A percentile compares a stretch with the other conserved stretches of the same genome.
Conservation (phyloP, 2,113 vertebrate species). For the Hippocampus zosterae region DNA sequence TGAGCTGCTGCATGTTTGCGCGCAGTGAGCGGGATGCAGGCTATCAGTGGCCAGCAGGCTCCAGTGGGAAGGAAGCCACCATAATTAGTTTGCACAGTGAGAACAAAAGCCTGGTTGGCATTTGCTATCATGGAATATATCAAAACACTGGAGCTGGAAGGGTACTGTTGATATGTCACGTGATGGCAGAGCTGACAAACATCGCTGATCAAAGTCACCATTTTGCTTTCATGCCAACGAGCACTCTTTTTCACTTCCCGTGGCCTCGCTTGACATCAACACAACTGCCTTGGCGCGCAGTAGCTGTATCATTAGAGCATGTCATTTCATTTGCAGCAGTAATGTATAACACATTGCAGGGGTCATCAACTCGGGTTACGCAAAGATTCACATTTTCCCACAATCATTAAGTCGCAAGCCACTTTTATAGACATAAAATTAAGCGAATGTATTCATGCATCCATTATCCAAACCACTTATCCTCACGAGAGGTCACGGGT, state of each 20-base stretch:
- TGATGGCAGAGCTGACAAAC: conserved; percentile 1
- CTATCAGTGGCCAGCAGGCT: conserved; percentile 52
- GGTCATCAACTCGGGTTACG: not conserved
- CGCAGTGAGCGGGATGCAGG: conserved; percentile 22
- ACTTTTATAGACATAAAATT: not conserved
- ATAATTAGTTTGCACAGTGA: conserved; percentile 50
- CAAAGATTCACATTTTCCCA: not conserved
- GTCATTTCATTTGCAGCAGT: conserved; percentile 33
- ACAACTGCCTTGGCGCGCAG: conserved; percentile 12
- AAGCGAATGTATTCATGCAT: no score
- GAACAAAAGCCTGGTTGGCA: conserved; percentile 55
- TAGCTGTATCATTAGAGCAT: conserved; percentile 13
- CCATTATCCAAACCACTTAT: no score
- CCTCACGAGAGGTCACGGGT: no score
- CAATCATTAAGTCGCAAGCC: not conserved
- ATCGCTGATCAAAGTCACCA: not conserved
- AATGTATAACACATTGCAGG: conserved; percentile 1
- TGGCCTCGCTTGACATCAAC: conserved; percentile 30
- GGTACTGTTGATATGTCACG: conserved; percentile 16
- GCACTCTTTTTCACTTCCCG: conserved; percentile 8
- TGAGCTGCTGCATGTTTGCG: conserved; percentile 34
- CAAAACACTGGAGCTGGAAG: conserved; percentile 31
- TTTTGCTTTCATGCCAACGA: not conserved
- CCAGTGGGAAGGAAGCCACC: conserved; percentile 50
- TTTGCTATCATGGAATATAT: conserved; percentile 45